Percentiles rank a stretch among this genome's conserved stretches.
Conservation (phyloP, 2,888 invertebrate species). For the Cyclophora albipunctata region DNA sequence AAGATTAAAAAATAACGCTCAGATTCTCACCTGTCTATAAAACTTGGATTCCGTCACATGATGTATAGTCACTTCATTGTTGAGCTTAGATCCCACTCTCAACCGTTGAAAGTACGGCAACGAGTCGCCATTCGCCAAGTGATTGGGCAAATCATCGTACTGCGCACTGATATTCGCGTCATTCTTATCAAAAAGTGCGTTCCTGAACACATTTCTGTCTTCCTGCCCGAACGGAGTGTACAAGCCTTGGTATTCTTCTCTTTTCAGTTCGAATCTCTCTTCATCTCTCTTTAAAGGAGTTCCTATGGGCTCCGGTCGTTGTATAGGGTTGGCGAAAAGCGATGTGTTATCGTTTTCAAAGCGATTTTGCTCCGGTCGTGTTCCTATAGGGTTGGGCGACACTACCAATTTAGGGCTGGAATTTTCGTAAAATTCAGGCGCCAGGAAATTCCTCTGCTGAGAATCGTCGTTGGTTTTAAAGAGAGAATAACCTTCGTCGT, state of each 20-base stretch:
- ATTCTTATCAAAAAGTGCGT: constrained; percentile 56
- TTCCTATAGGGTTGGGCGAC: constrained; percentile 64
- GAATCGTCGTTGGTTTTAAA: constrained; percentile 53
- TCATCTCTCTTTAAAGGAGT: constrained; percentile 26
- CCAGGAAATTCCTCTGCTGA: constrained; percentile 44
- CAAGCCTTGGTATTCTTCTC: constrained; percentile 12
- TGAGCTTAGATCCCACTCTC: constrained; percentile 58
- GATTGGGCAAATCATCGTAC: constrained; percentile 28
- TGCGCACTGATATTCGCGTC: constrained; percentile 16
- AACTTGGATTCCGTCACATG: constrained; percentile 67
- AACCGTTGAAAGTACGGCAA: constrained; percentile 63
- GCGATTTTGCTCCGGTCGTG: constrained; percentile 38
- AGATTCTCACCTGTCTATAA: constrained; percentile 50
- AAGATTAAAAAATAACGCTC: background rate
- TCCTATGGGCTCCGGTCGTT: constrained; percentile 53
- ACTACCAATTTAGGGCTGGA: constrained; percentile 47
- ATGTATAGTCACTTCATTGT: constrained; percentile 64
- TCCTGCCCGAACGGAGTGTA: constrained; percentile 38
- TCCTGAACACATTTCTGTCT: constrained; percentile 56
- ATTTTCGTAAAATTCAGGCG: constrained; percentile 47
- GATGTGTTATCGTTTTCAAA: constrained; percentile 43
- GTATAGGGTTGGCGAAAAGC: constrained; percentile 46
- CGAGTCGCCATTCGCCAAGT: constrained; percentile 48
- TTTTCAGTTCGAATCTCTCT: background rate
- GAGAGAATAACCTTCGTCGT: constrained; percentile 63